Percentiles rank a stretch among this genome's conserved stretches.
Evolutionary conservation across 2,888 invertebrate genomes (phyloP).

Genomic region (Emmelina monodactyla): DNA sequence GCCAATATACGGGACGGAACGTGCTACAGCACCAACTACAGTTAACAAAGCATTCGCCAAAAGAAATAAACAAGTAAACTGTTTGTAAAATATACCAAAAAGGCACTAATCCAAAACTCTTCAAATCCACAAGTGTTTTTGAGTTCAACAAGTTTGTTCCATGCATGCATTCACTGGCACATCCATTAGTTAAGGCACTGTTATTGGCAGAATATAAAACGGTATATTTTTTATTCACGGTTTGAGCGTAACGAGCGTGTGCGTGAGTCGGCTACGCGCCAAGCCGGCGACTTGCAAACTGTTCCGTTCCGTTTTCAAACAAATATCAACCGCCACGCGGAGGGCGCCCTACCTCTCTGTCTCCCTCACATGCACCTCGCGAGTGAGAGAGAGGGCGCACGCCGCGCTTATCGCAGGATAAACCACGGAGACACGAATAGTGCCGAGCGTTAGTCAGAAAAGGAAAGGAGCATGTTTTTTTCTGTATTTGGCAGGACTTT

Average conservation of each 20-base stretch:
- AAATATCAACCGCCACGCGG: slow-evolving; percentile 55
- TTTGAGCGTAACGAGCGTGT: slow-evolving; percentile 51
- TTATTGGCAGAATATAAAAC: slow-evolving; percentile 38
- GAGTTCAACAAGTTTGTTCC: slow-evolving; percentile 30
- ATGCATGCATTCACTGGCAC: slow-evolving; percentile 58
- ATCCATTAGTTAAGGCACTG: slow-evolving; percentile 59
- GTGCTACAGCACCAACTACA: slow-evolving; percentile 38
- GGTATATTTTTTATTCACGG: slow-evolving; percentile 42
- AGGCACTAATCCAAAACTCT: slow-evolving; percentile 48
- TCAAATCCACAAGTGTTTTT: slow-evolving; percentile 36
- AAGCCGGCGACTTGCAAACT: slow-evolving; percentile 64
- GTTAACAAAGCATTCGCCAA: slow-evolving; percentile 38
- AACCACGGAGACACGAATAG: slow-evolving; percentile 41
- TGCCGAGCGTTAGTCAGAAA: slow-evolving; percentile 44
- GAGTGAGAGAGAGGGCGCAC: slow-evolving; percentile 34
- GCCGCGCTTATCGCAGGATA: slow-evolving; percentile 54
- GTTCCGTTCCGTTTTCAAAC: slow-evolving; percentile 51
- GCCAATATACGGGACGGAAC: slow-evolving; percentile 53
- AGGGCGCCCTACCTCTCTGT: slow-evolving; percentile 50
- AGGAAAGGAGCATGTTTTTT: slow-evolving; percentile 49
- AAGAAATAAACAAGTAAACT: slow-evolving; percentile 28
- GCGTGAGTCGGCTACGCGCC: slow-evolving; percentile 51
- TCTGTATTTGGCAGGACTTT: slow-evolving; percentile 55
- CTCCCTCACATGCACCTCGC: slow-evolving; percentile 39
- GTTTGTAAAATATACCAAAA: slow-evolving; percentile 54